Conservation (phyloP, 2,113 vertebrate genomes). For the Oncorhynchus keta region DNA sequence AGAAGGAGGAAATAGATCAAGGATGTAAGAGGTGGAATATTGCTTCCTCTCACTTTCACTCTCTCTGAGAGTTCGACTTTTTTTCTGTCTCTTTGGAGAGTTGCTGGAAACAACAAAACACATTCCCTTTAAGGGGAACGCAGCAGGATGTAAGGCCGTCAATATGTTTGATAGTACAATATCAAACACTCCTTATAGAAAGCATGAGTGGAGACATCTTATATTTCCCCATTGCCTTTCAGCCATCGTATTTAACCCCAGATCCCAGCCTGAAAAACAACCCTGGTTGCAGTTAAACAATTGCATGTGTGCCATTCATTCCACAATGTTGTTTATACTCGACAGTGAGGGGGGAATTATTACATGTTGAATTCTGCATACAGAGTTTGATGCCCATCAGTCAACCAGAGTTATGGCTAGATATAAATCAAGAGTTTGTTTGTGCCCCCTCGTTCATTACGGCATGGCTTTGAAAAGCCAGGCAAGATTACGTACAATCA, state of each 20-base stretch:
- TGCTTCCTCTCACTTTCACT: conserved; percentile 24
- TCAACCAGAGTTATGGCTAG: conserved; percentile 30
- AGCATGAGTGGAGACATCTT: conserved; percentile 35
- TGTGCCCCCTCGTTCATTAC: conserved; percentile 31
- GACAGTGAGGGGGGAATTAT: conserved; percentile 45
- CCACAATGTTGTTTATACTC: conserved; percentile 20
- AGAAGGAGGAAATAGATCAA: conserved; percentile 20
- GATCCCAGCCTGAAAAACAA: conserved; percentile 47
- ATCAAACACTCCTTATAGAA: conserved; percentile 47
- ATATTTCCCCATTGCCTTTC: background rate
- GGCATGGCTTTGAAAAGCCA: conserved; percentile 6
- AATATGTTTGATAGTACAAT: conserved; percentile 32
- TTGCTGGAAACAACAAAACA: background rate
- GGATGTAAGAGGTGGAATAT: conserved; percentile 46
- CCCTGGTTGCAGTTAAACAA: conserved; percentile 47
- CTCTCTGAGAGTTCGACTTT: conserved; percentile 24
- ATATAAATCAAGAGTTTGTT: conserved; percentile 59
- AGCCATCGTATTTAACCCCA: background rate
- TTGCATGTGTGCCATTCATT: conserved; percentile 36
- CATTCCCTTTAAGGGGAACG: conserved; percentile 26
- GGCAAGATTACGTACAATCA: background rate
- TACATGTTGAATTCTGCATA: conserved; percentile 48
- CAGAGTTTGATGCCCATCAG: background rate
- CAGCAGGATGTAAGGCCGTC: conserved; percentile 42
- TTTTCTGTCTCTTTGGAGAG: conserved; percentile 32